Conservation (phyloP, 2,113 vertebrate genomes). For the Labrus mixtus region DNA sequence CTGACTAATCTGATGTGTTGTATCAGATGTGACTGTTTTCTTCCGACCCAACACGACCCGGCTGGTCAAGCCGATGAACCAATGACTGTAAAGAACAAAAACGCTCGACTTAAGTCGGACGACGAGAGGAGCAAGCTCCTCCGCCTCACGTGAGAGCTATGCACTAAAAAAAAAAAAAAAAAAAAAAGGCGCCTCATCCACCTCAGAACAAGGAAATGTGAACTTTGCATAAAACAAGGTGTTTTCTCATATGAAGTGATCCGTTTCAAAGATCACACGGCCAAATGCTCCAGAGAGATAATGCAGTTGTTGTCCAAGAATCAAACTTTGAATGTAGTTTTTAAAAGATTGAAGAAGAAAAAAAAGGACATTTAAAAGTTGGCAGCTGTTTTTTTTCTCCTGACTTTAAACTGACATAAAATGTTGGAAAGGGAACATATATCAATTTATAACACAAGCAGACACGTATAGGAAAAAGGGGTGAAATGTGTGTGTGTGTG, state of each 20-base stretch:
- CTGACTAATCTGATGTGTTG: conserved; percentile 39
- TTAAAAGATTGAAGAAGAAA: conserved; percentile 9
- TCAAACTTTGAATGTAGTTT: conserved; percentile 73
- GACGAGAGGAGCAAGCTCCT: conserved; percentile 38
- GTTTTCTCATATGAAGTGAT: conserved; percentile 15
- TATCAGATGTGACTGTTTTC: conserved; percentile 45
- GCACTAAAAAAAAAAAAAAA: too few relatives aligned
- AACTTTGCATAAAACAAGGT: conserved; percentile 52
- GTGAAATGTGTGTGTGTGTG: conserved; percentile 19
- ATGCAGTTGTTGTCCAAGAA: conserved; percentile 46
- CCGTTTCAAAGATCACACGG: background rate
- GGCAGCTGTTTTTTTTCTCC: conserved; percentile 70
- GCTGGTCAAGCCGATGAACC: conserved; percentile 46
- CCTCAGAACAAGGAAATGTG: conserved; percentile 69
- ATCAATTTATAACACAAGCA: conserved; percentile 24
- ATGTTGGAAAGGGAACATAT: conserved; percentile 68
- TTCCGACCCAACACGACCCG: conserved; percentile 6
- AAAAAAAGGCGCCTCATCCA: conserved; percentile 35
- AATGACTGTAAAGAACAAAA: conserved; percentile 46
- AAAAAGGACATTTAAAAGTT: conserved; percentile 43
- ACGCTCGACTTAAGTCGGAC: conserved; percentile 15
- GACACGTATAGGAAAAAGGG: background rate
- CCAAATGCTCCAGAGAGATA: conserved; percentile 12
- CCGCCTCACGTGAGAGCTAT: conserved; percentile 61
- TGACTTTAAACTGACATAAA: conserved; percentile 38